Percentiles rank a stretch among this genome's conserved stretches.
Conservation (phyloP, 2,797 vertebrate genomes). For the Rhodeus uyekii region DNA sequence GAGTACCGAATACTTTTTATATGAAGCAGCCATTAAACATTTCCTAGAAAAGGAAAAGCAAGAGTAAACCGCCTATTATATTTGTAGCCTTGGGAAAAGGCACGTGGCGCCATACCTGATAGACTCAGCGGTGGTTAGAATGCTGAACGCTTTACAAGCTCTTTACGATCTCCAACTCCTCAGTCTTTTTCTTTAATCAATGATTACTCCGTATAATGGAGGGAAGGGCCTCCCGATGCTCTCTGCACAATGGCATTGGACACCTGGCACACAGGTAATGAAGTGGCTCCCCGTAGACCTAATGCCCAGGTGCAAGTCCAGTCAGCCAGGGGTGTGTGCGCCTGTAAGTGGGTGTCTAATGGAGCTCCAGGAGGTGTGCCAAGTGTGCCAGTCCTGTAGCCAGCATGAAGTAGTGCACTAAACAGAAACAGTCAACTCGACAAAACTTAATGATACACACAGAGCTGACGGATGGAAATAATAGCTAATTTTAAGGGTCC, state of each 20-base stretch:
- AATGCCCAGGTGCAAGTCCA: slow-evolving; percentile 44
- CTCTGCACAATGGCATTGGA: slow-evolving; percentile 29
- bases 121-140: slow-evolving; percentile 53
- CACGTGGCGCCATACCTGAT: slow-evolving; percentile 65
- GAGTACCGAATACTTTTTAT: slow-evolving; percentile 72
- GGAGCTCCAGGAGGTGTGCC: slow-evolving; percentile 52
- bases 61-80: slow-evolving; percentile 70
- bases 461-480: slow-evolving; percentile 32
- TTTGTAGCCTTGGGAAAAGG: slow-evolving; percentile 60
- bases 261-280: slow-evolving; percentile 53
- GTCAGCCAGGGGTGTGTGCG: slow-evolving; percentile 44
- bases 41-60: slow-evolving; percentile 60
- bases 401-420: slow-evolving; percentile 34
- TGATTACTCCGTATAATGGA: slow-evolving; percentile 54
- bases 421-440: slow-evolving; percentile 44
- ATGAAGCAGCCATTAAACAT: slow-evolving; percentile 68
- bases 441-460: slow-evolving; percentile 31
- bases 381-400: slow-evolving; percentile 53
- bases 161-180: slow-evolving; percentile 54
- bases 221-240: slow-evolving; percentile 32
- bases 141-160: slow-evolving; percentile 51
- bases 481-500: slow-evolving; percentile 26
- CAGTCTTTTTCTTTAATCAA: slow-evolving; percentile 59
- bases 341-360: slow-evolving; percentile 53
- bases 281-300: slow-evolving; percentile 47